These are phyloP conservation scores for Harpalus rubripes DNA, from an alignment of 2,888 invertebrate species.

Conservation along the genomic window DNA sequence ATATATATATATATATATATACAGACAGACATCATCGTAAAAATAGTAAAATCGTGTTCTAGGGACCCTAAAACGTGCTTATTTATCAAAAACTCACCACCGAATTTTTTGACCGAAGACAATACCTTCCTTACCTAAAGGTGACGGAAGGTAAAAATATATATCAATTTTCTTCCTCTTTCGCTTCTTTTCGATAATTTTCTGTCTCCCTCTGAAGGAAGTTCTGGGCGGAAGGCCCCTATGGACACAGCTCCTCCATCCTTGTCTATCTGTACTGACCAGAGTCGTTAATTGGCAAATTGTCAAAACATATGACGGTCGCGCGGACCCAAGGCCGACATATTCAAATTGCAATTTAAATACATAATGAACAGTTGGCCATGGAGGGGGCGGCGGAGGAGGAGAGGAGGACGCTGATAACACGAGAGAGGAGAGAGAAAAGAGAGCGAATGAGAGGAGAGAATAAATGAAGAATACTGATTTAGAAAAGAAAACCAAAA, in stretches of 20 bases:
- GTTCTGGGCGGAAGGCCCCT: not conserved
- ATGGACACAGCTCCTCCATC: not conserved
- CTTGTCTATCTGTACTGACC: not conserved
- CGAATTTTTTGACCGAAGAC: too few relatives aligned
- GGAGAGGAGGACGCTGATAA: slow-evolving; percentile 1
- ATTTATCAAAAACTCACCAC: too few relatives aligned
- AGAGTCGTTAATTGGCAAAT: slow-evolving; percentile 66
- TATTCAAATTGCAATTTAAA: slow-evolving; percentile 67
- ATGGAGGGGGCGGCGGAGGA: slow-evolving; percentile 12
- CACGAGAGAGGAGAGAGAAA: not conserved
- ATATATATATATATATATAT: too few relatives aligned
- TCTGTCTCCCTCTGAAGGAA: not conserved
- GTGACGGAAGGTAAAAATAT: too few relatives aligned
- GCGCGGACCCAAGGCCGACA: slow-evolving; percentile 65
- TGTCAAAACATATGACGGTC: slow-evolving; percentile 67
- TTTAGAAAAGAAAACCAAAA: not conserved
- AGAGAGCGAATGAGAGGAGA: not conserved
- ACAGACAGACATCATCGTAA: too few relatives aligned
- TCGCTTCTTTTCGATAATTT: slow-evolving; percentile 20
- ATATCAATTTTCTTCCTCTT: too few relatives aligned
- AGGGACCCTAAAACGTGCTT: too few relatives aligned
- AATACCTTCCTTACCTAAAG: too few relatives aligned
- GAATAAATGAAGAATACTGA: not conserved
- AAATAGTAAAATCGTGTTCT: too few relatives aligned
- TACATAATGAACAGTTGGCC: slow-evolving; percentile 63